Percentiles rank a stretch among this genome's conserved stretches.
phyloP scores from a whole-genome alignment of 2,797 vertebrate species.

The Hirundo rustica region DNA sequence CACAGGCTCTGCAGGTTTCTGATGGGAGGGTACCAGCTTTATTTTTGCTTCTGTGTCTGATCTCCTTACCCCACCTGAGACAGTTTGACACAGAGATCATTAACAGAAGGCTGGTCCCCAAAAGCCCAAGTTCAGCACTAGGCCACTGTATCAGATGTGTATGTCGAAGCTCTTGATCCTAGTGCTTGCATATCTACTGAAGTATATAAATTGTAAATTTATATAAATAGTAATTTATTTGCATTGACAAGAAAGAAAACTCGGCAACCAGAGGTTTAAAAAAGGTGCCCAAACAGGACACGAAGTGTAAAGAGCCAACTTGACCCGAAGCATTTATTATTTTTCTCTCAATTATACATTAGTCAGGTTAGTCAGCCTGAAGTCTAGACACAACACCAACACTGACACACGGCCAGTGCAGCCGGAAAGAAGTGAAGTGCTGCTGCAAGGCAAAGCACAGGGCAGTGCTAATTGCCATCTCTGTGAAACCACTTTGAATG shows the following conservation, averaged over 20 bases:
- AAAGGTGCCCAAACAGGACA: neutral
- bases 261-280: neutral
- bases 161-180: neutral
- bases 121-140: neutral
- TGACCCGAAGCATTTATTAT: neutral
- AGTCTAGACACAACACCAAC: neutral
- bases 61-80: neutral
- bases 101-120: neutral
- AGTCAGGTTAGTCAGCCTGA: neutral
- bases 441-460: neutral
- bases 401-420: neutral
- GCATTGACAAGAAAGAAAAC: neutral
- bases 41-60: neutral
- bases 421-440: neutral
- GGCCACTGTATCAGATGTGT: neutral
- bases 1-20: neutral
- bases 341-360: neutral
- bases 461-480: neutral
- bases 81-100: rapidly evolving
- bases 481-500: neutral
- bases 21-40: too few relatives aligned
- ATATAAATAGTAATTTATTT: neutral
- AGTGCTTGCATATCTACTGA: neutral
- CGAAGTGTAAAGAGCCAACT: neutral
- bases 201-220: neutral